Conservation (phyloP, 92 coral and sea anemone species). For the Palythoa heliodiscus region DNA sequence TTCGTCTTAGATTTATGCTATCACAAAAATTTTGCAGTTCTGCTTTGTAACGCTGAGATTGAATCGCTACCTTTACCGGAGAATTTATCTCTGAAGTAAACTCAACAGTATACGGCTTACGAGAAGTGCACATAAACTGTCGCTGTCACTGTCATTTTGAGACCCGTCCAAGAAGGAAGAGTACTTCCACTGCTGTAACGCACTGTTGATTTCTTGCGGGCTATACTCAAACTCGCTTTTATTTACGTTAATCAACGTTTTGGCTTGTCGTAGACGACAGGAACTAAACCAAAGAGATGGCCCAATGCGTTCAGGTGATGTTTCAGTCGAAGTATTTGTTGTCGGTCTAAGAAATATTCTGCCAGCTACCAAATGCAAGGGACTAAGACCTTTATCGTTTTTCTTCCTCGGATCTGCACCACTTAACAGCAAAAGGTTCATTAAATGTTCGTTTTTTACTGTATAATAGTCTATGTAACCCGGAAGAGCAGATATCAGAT, state of each 20-base stretch:
- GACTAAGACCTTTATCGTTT: constrained; percentile 44
- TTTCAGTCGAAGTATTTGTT: no score
- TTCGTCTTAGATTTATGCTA: constrained; percentile 7
- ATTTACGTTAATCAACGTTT: background rate
- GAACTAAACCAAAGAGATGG: background rate
- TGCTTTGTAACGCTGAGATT: constrained; percentile 16
- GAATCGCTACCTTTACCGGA: constrained; percentile 20
- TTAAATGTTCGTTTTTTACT: background rate
- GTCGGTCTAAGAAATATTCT: background rate
- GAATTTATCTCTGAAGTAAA: background rate
- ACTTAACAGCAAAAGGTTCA: constrained; percentile 31
- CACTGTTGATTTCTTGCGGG: background rate
- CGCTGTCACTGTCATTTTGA: background rate
- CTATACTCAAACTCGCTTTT: background rate
- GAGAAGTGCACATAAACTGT: background rate
- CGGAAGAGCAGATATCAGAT: constrained; percentile 67
- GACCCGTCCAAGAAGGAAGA: background rate
- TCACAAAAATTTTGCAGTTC: constrained; percentile 26
- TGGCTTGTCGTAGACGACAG: background rate
- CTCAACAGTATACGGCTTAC: background rate
- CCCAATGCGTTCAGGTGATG: background rate
- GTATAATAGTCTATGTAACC: constrained; percentile 7
- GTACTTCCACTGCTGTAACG: background rate
- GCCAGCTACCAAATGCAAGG: constrained; percentile 58
- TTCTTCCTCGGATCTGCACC: constrained; percentile 42